Conservation (phyloP, 2,888 invertebrate genomes). For the Nemotelus nigrinus region DNA sequence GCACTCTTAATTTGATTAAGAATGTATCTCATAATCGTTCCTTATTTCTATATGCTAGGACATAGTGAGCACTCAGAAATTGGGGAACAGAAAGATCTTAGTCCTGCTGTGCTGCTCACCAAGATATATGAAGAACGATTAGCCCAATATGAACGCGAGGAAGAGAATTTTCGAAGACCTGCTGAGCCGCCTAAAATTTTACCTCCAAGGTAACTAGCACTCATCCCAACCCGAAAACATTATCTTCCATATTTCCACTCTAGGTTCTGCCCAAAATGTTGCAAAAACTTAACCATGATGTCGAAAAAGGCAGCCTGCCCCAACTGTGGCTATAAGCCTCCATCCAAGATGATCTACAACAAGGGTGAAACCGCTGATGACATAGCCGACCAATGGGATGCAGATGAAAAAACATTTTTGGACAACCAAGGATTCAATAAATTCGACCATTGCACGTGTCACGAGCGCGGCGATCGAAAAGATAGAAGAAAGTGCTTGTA, state of each 20-base stretch:
- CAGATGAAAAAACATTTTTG: conserved; percentile 6
- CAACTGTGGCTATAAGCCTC: conserved; percentile 10
- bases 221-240: not conserved
- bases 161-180: not conserved
- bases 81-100: not conserved
- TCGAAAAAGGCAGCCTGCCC: conserved; percentile 14
- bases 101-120: not conserved
- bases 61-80: no score
- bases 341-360: not conserved
- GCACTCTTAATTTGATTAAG: no score
- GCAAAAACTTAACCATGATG: conserved; percentile 18
- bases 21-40: no score
- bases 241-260: not conserved
- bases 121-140: conserved; percentile 6
- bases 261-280: conserved; percentile 32
- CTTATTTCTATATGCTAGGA: no score
- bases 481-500: conserved; percentile 17
- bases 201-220: conserved; percentile 7
- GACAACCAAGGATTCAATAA: conserved; percentile 5
- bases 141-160: not conserved
- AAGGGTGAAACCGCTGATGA: conserved; percentile 20
- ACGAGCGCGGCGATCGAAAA: not conserved
- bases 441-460: conserved; percentile 28
- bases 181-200: not conserved
- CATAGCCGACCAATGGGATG: conserved; percentile 20